These are phyloP conservation scores for Amazonetta brasiliensis DNA, from an alignment of 2,797 vertebrate species.

Conservation along the genomic window DNA sequence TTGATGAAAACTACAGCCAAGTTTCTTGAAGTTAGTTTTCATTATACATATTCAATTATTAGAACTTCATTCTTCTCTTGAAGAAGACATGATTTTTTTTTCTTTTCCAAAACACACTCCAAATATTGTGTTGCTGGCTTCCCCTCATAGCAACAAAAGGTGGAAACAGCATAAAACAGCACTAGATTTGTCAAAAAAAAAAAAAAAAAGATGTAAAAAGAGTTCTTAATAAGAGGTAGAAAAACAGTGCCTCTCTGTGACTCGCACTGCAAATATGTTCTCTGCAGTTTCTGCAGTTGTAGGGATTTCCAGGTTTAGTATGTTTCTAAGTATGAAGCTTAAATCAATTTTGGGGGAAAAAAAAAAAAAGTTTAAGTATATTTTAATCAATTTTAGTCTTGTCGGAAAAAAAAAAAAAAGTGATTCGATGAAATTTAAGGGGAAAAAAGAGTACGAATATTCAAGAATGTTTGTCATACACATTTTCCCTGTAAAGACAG, in stretches of 20 bases:
- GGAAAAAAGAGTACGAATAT: background rate
- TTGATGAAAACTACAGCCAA: background rate
- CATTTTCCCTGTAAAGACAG: background rate
- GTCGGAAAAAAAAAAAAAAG: background rate
- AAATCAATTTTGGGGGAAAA: background rate
- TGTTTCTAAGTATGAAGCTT: background rate
- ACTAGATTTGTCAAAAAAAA: background rate
- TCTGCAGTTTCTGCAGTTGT: background rate
- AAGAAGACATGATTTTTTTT: background rate
- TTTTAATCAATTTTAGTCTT: background rate
- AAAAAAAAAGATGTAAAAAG: background rate
- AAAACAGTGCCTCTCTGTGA: background rate
- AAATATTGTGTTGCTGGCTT: background rate
- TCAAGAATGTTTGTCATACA: background rate
- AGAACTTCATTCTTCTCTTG: background rate
- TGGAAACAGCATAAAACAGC: background rate
- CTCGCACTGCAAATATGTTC: background rate
- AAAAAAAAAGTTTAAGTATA: background rate
- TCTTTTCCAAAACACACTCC: background rate
- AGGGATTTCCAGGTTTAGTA: background rate
- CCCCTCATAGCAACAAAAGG: background rate
- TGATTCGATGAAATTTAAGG: background rate
- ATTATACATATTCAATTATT: background rate
- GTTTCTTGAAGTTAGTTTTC: background rate
- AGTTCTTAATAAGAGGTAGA: background rate